Conservation (phyloP, 2,888 invertebrate genomes). For the Timema cristinae region DNA sequence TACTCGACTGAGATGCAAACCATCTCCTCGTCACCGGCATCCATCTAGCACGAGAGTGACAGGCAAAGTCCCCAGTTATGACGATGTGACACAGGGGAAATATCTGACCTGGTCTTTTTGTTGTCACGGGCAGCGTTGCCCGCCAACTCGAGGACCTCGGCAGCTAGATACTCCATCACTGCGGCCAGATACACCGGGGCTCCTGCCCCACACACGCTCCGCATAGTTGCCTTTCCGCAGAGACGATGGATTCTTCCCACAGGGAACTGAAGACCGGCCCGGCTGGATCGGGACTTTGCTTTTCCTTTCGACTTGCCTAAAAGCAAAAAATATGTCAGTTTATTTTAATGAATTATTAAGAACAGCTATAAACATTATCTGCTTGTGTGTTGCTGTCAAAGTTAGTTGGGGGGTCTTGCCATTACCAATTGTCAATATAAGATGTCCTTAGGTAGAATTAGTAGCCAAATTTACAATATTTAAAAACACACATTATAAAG, state of each 20-base stretch:
- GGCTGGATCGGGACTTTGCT: constrained; percentile 44
- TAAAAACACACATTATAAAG: too few species aligned
- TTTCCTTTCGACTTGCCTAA: constrained; percentile 30
- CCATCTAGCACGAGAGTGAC: too few species aligned
- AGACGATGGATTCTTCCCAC: constrained; percentile 56
- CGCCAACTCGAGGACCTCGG: constrained; percentile 63
- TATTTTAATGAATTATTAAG: not conserved
- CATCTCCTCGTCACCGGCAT: too few species aligned
- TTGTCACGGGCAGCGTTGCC: constrained; percentile 61
- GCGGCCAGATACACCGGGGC: constrained; percentile 55
- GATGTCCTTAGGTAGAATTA: too few species aligned
- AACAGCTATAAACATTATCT: not conserved
- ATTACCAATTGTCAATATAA: too few species aligned
- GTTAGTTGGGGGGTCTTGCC: too few species aligned
- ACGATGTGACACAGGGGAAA: not conserved
- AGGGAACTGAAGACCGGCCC: constrained; percentile 54
- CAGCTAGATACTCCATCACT: constrained; percentile 61
- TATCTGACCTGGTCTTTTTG: constrained; percentile 54
- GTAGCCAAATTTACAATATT: too few species aligned
- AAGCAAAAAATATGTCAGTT: not conserved
- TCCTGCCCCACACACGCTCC: constrained; percentile 52
- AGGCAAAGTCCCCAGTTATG: too few species aligned
- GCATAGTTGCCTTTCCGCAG: constrained; percentile 58
- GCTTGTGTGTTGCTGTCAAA: too few species aligned
- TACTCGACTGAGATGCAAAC: too few species aligned